Base-by-base conservation (phyloP, 1,140 invertebrate genomes). In the Ganaspis sp. region DNA sequence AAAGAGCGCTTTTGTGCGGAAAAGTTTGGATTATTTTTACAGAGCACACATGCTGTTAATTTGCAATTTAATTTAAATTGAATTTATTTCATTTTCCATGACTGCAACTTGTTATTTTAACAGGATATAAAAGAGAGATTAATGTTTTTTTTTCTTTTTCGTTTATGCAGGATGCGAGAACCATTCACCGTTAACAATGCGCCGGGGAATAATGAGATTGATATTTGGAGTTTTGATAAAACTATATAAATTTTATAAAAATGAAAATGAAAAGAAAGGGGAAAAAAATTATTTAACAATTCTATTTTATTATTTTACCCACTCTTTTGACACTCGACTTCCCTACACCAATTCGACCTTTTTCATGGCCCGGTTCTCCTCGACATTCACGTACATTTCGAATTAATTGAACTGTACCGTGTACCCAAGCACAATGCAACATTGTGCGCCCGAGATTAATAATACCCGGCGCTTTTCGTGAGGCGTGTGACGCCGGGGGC, bases 401-500 rank as follows among this genome's bases (percentile, higher is more conserved):
- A 84, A 86, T 86, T 86, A 86, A 86, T 86, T 86, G 84, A 86
- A 86, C 79, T 76, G 80, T 80, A 78, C 69, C 23, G 58, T 64
- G 78, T 74, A 78, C 77, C 74, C 64, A 54, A 75, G 75, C 82
- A 86, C 86, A 88, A 85, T 85, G 87, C 83, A 84, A 85, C 82
- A 82, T 86, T 82, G 84, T 84, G 58, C 49, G 75, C 80, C 19
- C 64, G 75, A 82, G 82, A 86, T 85, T 86, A 85, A 86, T 86
- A 86, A 86, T 83, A 73, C 74, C 75, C 73, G 71, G 72, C 74
- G 79, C 75, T 53, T 64, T 64, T 64, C 58, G 58, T 64, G 58
- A 64, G 58, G 58, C 26, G 15, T 4, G 23, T 53, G 12, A 38
- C 29, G 42, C 45, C 42, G 40, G 38, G 6, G 49, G 64, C 73